Evolutionary conservation across 2,888 invertebrate species (phyloP).

Genomic region (Ephialtes manifestator): DNA sequence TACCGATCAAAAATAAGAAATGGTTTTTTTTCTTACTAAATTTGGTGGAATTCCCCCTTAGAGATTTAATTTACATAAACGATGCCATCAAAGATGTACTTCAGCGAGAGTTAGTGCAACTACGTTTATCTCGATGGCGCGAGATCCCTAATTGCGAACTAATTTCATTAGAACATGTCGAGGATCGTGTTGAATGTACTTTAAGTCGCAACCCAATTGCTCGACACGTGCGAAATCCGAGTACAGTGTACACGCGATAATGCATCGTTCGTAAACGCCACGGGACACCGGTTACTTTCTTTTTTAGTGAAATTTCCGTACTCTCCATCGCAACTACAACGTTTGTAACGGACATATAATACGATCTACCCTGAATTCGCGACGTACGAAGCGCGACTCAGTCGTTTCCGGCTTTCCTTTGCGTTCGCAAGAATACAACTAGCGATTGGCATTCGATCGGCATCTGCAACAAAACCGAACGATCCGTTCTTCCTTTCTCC

Average conservation of each 20-base stretch:
- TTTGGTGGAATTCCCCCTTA: background rate
- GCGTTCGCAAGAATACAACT: background rate
- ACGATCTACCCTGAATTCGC: conserved; percentile 35
- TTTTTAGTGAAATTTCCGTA: conserved; percentile 67
- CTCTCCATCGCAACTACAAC: conserved; percentile 34
- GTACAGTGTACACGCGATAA: conserved; percentile 47
- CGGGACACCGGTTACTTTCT: conserved; percentile 61
- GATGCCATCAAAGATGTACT: background rate
- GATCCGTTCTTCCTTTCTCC: conserved; percentile 14
- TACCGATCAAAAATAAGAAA: no score
- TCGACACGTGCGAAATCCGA: conserved; percentile 20
- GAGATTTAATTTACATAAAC: background rate
- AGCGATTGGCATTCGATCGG: conserved; percentile 28
- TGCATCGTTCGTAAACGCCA: conserved; percentile 50
- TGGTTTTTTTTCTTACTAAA: no score
- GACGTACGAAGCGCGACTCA: conserved; percentile 19
- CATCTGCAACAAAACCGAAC: conserved; percentile 1
- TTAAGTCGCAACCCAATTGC: conserved; percentile 29
- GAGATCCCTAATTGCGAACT: conserved; percentile 66
- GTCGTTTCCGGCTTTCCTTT: conserved; percentile 39
- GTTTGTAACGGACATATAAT: conserved; percentile 14
- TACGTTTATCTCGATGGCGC: conserved; percentile 2
- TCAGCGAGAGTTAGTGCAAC: background rate
- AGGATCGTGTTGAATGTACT: conserved; percentile 21
- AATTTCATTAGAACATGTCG: conserved; percentile 68